These are phyloP conservation scores for Lymantria monacha DNA, from an alignment of 2,888 invertebrate genomes.

Conservation along the genomic window DNA sequence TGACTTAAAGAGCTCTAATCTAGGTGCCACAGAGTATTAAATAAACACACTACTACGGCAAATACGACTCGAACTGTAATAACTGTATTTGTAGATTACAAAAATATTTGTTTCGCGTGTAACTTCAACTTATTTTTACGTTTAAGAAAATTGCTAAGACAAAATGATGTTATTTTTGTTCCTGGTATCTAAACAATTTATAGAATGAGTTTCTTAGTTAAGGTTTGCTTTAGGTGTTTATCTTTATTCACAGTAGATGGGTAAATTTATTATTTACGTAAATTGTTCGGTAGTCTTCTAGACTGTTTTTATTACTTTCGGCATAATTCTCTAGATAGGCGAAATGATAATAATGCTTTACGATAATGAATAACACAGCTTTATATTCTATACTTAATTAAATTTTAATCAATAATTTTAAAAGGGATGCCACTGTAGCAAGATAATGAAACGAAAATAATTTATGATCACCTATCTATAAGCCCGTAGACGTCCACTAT, in stretches of 20 bases:
- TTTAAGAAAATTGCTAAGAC: background rate
- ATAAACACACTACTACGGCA: too few relatives aligned
- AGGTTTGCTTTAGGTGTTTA: conserved; percentile 10
- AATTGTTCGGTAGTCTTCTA: background rate
- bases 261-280: conserved; percentile 8
- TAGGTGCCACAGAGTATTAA: too few relatives aligned
- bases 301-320: background rate
- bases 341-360: background rate
- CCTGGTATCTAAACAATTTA: conserved; percentile 4
- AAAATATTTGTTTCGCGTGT: too few relatives aligned
- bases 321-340: background rate
- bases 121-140: background rate
- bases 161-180: conserved; percentile 5
- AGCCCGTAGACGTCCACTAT: too few relatives aligned
- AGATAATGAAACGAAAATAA: too few relatives aligned
- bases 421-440: too few relatives aligned
- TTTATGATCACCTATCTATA: too few relatives aligned
- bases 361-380: background rate
- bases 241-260: conserved; percentile 7
- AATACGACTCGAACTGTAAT: too few relatives aligned
- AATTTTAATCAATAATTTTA: too few relatives aligned
- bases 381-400: too few relatives aligned
- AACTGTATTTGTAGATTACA: too few relatives aligned
- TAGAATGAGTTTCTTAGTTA: conserved; percentile 28
- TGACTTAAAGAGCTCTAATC: too few relatives aligned